Percentiles rank a stretch among this genome's conserved stretches.
Evolutionary conservation across 2,113 vertebrate species (phyloP).

Genomic region (Hiodon tergisus): DNA sequence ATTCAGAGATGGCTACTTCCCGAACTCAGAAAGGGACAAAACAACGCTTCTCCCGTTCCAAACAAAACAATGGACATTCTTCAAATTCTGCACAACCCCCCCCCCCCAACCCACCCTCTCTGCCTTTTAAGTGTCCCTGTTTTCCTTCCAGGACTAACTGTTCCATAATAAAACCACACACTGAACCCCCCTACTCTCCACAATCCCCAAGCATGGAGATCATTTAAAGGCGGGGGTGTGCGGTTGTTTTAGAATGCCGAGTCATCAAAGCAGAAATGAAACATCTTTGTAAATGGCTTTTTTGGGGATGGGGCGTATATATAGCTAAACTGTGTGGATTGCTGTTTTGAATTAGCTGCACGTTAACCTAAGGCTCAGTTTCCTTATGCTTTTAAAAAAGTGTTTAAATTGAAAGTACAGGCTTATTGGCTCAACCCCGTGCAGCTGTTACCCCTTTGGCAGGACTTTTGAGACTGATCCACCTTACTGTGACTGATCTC

Average conservation of each 20-base stretch:
- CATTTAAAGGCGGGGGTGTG: background rate
- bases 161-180: background rate
- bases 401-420: too few species aligned
- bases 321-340: background rate
- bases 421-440: background rate
- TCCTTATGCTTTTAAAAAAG: slow-evolving; percentile 2
- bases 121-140: slow-evolving; percentile 5
- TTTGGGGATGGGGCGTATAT: background rate
- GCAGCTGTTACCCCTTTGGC: too few species aligned
- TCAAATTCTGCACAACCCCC: background rate
- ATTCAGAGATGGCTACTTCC: background rate
- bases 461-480: too few species aligned
- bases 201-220: background rate
- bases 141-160: slow-evolving; percentile 12
- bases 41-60: background rate
- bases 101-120: background rate
- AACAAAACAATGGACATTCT: slow-evolving; percentile 14
- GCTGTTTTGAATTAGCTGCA: slow-evolving; percentile 12
- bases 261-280: slow-evolving; percentile 3
- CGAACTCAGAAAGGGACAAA: background rate
- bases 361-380: background rate
- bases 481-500: too few species aligned
- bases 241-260: slow-evolving; percentile 2
- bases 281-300: background rate
- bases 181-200: background rate